Percentiles rank a stretch among this genome's conserved stretches.
phyloP scores from a whole-genome alignment of 2,888 invertebrate species.

The Saturnia japonica region DNA sequence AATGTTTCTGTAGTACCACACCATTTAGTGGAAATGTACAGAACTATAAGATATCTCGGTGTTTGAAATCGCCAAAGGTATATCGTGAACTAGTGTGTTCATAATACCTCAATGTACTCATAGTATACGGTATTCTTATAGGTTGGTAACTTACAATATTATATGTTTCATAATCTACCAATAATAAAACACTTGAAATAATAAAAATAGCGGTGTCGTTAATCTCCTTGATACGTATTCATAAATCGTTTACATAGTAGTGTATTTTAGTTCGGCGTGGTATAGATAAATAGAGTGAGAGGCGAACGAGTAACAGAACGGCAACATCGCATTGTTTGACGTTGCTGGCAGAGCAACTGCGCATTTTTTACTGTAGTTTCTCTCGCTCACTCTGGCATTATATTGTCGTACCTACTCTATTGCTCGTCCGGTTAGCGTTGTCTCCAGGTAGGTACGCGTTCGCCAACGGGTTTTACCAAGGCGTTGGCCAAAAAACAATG shows the following conservation, averaged over 20 bases:
- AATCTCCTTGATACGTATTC: not conserved
- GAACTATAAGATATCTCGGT: not conserved
- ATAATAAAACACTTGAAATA: not conserved
- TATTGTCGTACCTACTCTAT: slow-evolving; percentile 47
- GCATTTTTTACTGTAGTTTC: slow-evolving; percentile 50
- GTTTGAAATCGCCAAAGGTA: not conserved
- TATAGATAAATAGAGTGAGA: slow-evolving; percentile 18
- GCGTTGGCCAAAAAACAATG: slow-evolving; percentile 9
- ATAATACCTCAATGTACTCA: too few relatives aligned
- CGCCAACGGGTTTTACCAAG: slow-evolving; percentile 7
- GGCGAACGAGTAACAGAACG: slow-evolving; percentile 39
- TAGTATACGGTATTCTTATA: too few relatives aligned
- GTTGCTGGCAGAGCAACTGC: slow-evolving; percentile 47
- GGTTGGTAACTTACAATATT: not conserved
- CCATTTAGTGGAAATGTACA: not conserved
- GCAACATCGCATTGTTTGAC: slow-evolving; percentile 52
- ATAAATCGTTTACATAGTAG: slow-evolving; percentile 21
- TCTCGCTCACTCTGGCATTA: slow-evolving; percentile 51
- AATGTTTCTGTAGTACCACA: not conserved
- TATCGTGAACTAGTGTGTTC: too few relatives aligned
- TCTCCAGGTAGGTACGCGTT: slow-evolving; percentile 22
- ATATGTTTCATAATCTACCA: not conserved
- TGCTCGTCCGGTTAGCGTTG: slow-evolving; percentile 46
- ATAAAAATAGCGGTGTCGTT: not conserved
- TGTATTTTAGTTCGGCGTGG: slow-evolving; percentile 17